Base-by-base conservation (phyloP, 35 echinoderm and acorn worm genomes). In the Ophioderma brevispina region DNA sequence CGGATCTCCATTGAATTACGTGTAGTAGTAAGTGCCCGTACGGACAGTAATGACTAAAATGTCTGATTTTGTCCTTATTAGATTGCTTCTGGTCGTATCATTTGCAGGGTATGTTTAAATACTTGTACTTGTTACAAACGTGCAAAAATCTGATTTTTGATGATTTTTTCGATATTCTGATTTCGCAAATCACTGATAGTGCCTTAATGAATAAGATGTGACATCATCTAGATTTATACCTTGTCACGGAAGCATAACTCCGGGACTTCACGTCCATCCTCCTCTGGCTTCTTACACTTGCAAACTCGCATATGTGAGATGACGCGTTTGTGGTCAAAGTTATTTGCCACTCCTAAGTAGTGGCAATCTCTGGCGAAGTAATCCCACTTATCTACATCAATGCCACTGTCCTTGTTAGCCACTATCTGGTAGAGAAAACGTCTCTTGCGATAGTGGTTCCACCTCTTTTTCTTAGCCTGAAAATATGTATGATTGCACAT, bases 381-480 rank as follows among this genome's bases (percentile, higher is more conserved):
- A 63, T 94, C 92, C 92, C 92, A 94, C 38, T 90, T 94, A 78
- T 85, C 87, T 17, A 94, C 87, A 33, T 94, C 92, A 40, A 94
- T 90, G 25, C 92, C 92, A 40, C 38, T 94, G 21, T 64, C 19
- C 55, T 94, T 85, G 41, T 94, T 94, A 37, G 87, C 92, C 33
- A 94, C 87, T 30, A 94, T 84, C 40, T 94, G 88, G 64, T 84
- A 94, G 13, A 94, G 87, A 43, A 94, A 94, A 76, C 64, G 37
- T 39, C 88, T 94, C 0, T 94, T 39, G 30, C 64, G 38, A 15
- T 14, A n/a, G 2, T 55, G 83, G 8, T 59, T 31, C 0, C 0
- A 0, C 34, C 78, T 3, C 38, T 11, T n/a, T 35, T 35, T n/a
- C 17, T 40, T 33, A 21, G 11, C 78, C 41, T 46, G 41, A n/a